Evolutionary conservation across 2,797 vertebrate genomes (phyloP), one percentile per base, ranked within the genome.

Genomic region (Leptatherina wallacei): DNA sequence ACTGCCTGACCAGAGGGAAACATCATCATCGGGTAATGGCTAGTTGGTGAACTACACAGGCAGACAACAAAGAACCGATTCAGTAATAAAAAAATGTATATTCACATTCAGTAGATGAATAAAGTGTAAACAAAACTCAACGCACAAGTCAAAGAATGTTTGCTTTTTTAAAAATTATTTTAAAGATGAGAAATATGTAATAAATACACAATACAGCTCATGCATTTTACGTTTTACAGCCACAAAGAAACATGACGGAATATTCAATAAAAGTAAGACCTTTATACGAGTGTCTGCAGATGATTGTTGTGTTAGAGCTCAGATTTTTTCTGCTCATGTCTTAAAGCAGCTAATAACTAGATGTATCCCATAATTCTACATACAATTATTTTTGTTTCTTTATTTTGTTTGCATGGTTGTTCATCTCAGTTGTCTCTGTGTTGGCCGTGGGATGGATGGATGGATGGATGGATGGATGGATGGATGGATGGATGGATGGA

Each of bases 1-100:
- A 99, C 85, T 20, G 96, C 91, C 88, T 98, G 98, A 51, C 98
- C 98, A 9, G 96, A 96, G 40, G 96, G 95, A 55, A 99, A 96
- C 96, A 99, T 97, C 88, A 99, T 96, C 63, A 98, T 96, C 0
- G 97, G 96, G 69, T 98, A 95, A 73, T 97, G 96, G 81, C 95
- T 95, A 6, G 95, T 95, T 68, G 98, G 98, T 65, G 98, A 99
- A 74, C 98, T 99, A 88, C 3, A 81, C 35, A 72, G 64, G 20
- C 18, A 47, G 11, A 64, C 1, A 76, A 58, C 56, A 29, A 70
- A 35, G 8, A 40, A 22, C 11, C 64, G 24, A 62, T 22, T 68
- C 5, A 65, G 55, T 63, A 4, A 47, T 22, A 4, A 57, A 56
- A 62, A n/a, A 56, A 42, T 51, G 1, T 33, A 44, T 33, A 51